Conservation (phyloP, 2,888 invertebrate species). For the Geophilus truncorum region DNA sequence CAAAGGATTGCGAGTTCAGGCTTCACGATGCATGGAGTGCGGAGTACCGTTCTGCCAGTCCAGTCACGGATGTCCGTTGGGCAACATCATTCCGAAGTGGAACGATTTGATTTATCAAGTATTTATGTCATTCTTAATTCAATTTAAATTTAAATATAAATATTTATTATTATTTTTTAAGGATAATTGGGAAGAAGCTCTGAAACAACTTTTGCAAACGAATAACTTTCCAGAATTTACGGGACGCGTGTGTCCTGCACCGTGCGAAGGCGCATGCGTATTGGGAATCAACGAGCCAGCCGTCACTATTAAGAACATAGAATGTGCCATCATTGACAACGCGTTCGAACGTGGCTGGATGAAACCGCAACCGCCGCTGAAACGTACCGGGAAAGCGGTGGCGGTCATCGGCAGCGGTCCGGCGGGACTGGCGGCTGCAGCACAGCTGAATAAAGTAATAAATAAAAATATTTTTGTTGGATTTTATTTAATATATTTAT, state of each 20-base stretch:
- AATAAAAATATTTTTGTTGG: not conserved
- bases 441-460: constrained; percentile 79
- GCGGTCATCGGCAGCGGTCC: constrained; percentile 89
- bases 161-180: constrained; percentile 46
- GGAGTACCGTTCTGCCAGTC: constrained; percentile 98
- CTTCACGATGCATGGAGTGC: constrained; percentile 95
- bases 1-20: constrained; percentile 75
- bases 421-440: constrained; percentile 89
- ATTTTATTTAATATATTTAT: constrained; percentile 72
- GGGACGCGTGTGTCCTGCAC: constrained; percentile 78
- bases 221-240: constrained; percentile 99
- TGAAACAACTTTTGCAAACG: constrained; percentile 88
- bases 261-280: constrained; percentile 98
- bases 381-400: constrained; percentile 72
- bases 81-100: constrained; percentile 99
- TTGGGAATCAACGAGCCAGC: constrained; percentile 91
- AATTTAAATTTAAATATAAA: not conserved
- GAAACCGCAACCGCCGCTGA: constrained; percentile 67
- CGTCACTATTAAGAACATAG: constrained; percentile 98
- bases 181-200: constrained; percentile 89
- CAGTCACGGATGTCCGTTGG: constrained; percentile 90
- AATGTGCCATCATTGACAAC: constrained; percentile 97
- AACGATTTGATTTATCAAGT: constrained; percentile 85
- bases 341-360: constrained; percentile 97
- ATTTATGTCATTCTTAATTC: no score